Conservation (phyloP, 2,113 vertebrate species). For the Rhabdomys dilectus region DNA sequence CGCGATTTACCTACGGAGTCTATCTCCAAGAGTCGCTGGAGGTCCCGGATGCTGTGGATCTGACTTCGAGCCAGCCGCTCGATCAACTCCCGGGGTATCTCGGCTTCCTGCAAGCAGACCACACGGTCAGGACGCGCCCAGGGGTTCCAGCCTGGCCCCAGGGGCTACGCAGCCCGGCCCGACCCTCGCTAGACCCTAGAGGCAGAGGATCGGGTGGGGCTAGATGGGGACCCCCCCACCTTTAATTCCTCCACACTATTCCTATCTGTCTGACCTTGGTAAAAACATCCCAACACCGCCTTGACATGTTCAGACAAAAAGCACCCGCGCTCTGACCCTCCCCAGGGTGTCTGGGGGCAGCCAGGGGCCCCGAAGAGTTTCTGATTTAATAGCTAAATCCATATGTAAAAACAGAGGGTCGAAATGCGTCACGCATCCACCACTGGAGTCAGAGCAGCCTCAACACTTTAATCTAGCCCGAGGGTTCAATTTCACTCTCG, state of each 20-base stretch:
- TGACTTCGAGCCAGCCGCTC: constrained; percentile 96
- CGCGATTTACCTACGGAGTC: constrained; percentile 99
- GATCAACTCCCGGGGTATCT: constrained; percentile 97
- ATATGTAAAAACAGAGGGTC: constrained; percentile 61
- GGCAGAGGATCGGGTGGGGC: not conserved
- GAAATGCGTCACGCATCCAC: constrained; percentile 80
- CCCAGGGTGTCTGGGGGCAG: constrained; percentile 21
- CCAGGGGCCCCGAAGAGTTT: not conserved
- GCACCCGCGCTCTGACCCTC: not conserved
- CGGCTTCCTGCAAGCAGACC: constrained; percentile 91
- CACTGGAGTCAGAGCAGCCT: constrained; percentile 47
- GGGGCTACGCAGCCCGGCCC: not conserved
- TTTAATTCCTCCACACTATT: not conserved
- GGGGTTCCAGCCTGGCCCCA: not conserved
- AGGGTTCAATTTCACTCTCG: constrained; percentile 71
- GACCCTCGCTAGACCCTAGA: not conserved
- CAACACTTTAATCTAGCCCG: constrained; percentile 58
- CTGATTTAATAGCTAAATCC: constrained; percentile 55
- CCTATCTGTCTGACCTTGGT: not conserved
- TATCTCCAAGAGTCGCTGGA: constrained; percentile 99
- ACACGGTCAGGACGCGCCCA: constrained; percentile 65
- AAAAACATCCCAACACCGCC: not conserved
- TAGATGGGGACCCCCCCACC: not conserved
- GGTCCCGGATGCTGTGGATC: constrained; percentile 98
- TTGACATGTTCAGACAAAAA: constrained; percentile 27